Conservation (phyloP, 2,797 vertebrate genomes). For the Synanceia verrucosa region DNA sequence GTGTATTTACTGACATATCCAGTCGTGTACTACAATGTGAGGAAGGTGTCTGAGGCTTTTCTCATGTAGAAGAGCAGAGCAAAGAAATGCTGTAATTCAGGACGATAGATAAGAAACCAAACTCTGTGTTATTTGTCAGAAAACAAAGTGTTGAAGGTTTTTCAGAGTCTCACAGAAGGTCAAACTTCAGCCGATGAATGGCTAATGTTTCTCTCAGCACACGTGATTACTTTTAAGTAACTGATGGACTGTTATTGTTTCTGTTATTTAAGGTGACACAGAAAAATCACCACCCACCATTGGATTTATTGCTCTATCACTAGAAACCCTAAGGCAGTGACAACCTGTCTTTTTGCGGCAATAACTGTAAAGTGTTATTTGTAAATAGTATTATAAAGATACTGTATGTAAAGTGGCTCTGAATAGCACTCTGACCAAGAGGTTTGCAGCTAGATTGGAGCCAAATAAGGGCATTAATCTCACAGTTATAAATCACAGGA, state of each 20-base stretch:
- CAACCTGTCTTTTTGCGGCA: slow-evolving; percentile 60
- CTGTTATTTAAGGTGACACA: slow-evolving; percentile 10
- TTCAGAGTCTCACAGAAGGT: slow-evolving; percentile 26
- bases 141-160: not conserved
- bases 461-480: slow-evolving; percentile 72
- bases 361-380: slow-evolving; percentile 72
- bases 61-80: slow-evolving; percentile 14
- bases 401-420: slow-evolving; percentile 55
- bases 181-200: slow-evolving; percentile 6
- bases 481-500: slow-evolving; percentile 46
- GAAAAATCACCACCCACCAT: slow-evolving; percentile 20
- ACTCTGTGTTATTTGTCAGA: slow-evolving; percentile 20
- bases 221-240: slow-evolving; percentile 13
- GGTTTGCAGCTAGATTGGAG: slow-evolving; percentile 55
- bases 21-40: slow-evolving; percentile 6
- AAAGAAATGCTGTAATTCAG: slow-evolving; percentile 20
- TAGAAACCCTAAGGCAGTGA: slow-evolving; percentile 37
- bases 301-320: slow-evolving; percentile 49
- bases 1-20: slow-evolving; percentile 37
- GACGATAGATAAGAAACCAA: slow-evolving; percentile 35
- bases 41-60: slow-evolving; percentile 18
- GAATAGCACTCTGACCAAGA: slow-evolving; percentile 41
- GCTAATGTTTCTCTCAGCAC: slow-evolving; percentile 26
- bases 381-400: slow-evolving; percentile 69
- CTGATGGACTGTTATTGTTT: slow-evolving; percentile 26